These are phyloP conservation scores for Elegia similella DNA, from an alignment of 2,888 invertebrate genomes.

Conservation along the genomic window DNA sequence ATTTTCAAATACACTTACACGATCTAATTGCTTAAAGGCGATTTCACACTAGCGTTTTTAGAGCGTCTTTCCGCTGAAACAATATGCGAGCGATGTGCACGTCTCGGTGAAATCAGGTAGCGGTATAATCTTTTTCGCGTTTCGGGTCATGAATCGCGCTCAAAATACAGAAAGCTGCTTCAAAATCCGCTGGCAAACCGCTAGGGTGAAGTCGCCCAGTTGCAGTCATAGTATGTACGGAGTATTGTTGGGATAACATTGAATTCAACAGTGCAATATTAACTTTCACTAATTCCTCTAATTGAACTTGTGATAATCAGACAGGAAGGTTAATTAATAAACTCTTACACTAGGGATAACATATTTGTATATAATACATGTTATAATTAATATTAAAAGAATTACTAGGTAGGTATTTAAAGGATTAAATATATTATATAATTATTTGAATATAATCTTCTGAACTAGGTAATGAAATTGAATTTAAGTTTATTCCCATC, in stretches of 20 bases:
- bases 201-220: conserved; percentile 8
- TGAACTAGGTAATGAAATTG: background rate
- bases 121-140: no score
- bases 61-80: background rate
- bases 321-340: conserved; percentile 65
- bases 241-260: conserved; percentile 33
- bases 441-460: conserved; percentile 25
- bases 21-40: background rate
- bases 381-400: conserved; percentile 53
- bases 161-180: background rate
- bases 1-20: conserved; percentile 1
- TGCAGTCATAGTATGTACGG: conserved; percentile 20
- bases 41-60: background rate
- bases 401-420: conserved; percentile 44
- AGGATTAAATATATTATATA: conserved; percentile 53
- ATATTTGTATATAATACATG: conserved; percentile 38
- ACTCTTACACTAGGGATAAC: conserved; percentile 60
- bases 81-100: background rate
- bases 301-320: conserved; percentile 48
- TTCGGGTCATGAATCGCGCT: no score
- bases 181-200: background rate
- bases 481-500: no score
- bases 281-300: conserved; percentile 46
- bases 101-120: no score
- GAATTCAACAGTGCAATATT: conserved; percentile 44